phyloP scores from a whole-genome alignment of 2,888 invertebrate species.

The Campoplex nolae region DNA sequence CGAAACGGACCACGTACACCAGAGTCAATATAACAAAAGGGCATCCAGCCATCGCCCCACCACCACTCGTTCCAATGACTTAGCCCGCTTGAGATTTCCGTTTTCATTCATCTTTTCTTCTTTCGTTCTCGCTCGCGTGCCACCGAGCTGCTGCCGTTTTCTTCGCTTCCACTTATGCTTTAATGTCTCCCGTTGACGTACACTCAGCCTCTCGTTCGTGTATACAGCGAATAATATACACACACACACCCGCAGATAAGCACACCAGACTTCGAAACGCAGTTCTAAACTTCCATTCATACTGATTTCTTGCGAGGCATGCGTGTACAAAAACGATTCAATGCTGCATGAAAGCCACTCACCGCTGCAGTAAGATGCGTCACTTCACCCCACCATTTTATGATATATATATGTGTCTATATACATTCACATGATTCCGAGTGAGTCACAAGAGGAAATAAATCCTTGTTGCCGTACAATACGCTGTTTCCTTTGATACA shows the following conservation, averaged over 20 bases:
- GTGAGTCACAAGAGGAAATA: conserved; percentile 63
- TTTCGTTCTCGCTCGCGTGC: conserved; percentile 37
- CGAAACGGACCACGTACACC: conserved; percentile 17
- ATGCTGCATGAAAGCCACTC: conserved; percentile 31
- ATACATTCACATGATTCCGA: not conserved
- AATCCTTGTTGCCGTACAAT: conserved; percentile 54
- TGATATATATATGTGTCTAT: conserved; percentile 7
- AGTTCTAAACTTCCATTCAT: conserved; percentile 57
- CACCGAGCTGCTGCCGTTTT: conserved; percentile 2
- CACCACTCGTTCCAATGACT: conserved; percentile 42
- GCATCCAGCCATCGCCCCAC: not conserved
- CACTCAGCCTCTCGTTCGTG: not conserved
- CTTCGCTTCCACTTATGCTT: conserved; percentile 46
- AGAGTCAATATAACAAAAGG: conserved; percentile 3
- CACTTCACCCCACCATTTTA: conserved; percentile 31
- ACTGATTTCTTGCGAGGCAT: conserved; percentile 48
- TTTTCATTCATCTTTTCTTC: conserved; percentile 61
- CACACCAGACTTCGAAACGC: not conserved
- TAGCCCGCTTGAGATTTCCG: conserved; percentile 49
- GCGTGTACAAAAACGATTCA: conserved; percentile 22
- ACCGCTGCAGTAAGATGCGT: conserved; percentile 62
- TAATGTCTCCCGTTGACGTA: conserved; percentile 35
- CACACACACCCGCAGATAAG: not conserved
- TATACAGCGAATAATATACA: too few relatives aligned
- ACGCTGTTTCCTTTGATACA: not conserved